phyloP scores from a whole-genome alignment of 2,888 invertebrate genomes.

The Clitarchus hookeri region DNA sequence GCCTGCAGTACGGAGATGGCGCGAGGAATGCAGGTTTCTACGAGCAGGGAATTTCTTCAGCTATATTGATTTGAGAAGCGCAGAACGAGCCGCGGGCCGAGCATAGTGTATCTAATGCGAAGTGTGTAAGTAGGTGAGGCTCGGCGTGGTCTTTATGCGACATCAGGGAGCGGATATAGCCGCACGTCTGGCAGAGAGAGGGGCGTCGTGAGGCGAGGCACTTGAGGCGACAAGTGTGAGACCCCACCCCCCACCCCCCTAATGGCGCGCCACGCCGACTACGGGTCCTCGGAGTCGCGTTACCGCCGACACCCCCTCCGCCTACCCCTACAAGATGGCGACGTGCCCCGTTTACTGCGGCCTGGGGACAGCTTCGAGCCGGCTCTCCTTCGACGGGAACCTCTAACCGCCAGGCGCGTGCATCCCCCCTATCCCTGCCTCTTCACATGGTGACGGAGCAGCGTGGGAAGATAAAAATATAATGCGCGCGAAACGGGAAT shows the following conservation, averaged over 20 bases:
- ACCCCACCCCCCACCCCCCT: not conserved
- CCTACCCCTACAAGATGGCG: not conserved
- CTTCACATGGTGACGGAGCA: not conserved
- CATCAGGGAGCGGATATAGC: too few relatives aligned
- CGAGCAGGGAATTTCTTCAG: too few relatives aligned
- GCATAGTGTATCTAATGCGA: too few relatives aligned
- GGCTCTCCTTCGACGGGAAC: not conserved
- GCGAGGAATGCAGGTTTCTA: too few relatives aligned
- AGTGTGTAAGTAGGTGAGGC: too few relatives aligned
- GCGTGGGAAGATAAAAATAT: not conserved
- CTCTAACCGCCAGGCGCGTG: too few relatives aligned
- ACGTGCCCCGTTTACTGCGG: not conserved
- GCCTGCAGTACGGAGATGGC: too few relatives aligned
- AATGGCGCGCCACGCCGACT: not conserved
- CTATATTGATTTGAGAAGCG: too few relatives aligned
- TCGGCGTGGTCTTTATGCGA: too few relatives aligned
- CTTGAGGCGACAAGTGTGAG: not conserved
- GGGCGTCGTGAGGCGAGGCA: not conserved
- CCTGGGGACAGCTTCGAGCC: not conserved
- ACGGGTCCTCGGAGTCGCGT: constrained; percentile 10
- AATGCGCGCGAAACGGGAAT: not conserved
- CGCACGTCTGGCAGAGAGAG: not conserved
- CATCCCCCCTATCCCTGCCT: too few relatives aligned
- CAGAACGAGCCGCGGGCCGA: too few relatives aligned
- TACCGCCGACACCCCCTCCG: not conserved